phyloP scores from a whole-genome alignment of 1,140 invertebrate genomes.

The Ceratina japonica region DNA sequence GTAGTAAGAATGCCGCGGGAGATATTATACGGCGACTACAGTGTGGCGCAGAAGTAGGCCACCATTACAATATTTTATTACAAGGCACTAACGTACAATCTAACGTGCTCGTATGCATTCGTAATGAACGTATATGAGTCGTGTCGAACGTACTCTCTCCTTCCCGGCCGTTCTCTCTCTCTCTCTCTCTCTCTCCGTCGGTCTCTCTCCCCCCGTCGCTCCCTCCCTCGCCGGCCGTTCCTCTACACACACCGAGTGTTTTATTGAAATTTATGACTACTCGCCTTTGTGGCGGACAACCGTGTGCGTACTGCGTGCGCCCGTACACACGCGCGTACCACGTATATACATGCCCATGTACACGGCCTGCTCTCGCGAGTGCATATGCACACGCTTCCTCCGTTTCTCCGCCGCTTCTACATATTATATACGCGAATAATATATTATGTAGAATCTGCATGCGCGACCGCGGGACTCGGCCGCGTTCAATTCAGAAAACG shows the following conservation, averaged over 20 bases:
- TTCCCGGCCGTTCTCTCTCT: constrained; percentile 4
- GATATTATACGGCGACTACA: constrained; percentile 74
- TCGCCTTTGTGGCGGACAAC: constrained; percentile 41
- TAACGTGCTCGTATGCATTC: constrained; percentile 79
- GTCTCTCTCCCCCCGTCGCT: constrained; percentile 40
- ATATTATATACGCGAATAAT: constrained; percentile 46
- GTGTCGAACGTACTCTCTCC: constrained; percentile 71
- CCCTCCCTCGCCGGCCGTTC: constrained; percentile 5
- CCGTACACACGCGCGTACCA: neutral
- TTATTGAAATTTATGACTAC: constrained; percentile 66
- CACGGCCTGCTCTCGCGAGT: neutral
- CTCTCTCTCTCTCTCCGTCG: neutral
- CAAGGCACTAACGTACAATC: constrained; percentile 79
- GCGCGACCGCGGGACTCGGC: neutral
- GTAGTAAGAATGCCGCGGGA: constrained; percentile 77
- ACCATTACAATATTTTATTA: constrained; percentile 80
- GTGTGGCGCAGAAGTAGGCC: constrained; percentile 76
- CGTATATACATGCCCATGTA: neutral
- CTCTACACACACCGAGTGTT: constrained; percentile 56
- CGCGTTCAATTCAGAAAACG: constrained; percentile 34
- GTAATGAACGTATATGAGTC: constrained; percentile 80
- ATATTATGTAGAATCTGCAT: constrained; percentile 48
- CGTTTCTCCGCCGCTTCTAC: constrained; percentile 24
- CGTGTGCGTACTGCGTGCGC: constrained; percentile 9
- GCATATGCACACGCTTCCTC: neutral